Percentiles rank a stretch among this genome's conserved stretches.
Evolutionary conservation across 2,797 vertebrate species (phyloP).

Genomic region (Hapalemur alaotrensis): DNA sequence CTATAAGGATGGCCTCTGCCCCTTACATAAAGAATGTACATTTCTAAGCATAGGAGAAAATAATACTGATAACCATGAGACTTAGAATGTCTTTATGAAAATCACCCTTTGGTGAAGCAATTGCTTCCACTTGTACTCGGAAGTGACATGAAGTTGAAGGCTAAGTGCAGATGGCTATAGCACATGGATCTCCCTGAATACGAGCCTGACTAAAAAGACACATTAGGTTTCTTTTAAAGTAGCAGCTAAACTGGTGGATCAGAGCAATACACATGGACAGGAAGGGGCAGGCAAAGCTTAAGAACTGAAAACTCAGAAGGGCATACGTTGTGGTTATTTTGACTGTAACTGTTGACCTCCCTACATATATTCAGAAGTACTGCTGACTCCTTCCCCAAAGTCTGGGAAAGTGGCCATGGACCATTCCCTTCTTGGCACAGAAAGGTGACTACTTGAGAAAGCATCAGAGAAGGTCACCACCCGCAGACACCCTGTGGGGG

Average conservation of each 20-base stretch:
- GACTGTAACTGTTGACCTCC: background rate
- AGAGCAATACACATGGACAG: rapidly evolving
- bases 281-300: background rate
- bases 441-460: background rate
- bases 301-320: background rate
- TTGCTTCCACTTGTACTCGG: background rate
- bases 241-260: constrained; percentile 47
- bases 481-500: rapidly evolving
- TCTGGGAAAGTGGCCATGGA: background rate
- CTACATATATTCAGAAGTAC: background rate
- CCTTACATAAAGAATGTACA: constrained; percentile 88
- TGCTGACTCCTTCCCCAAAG: background rate
- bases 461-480: background rate
- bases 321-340: rapidly evolving
- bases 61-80: constrained; percentile 72
- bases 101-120: background rate
- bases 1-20: constrained; percentile 84
- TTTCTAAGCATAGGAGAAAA: constrained; percentile 81
- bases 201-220: constrained; percentile 54
- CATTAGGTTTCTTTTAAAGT: constrained; percentile 65
- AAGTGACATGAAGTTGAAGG: constrained; percentile 39
- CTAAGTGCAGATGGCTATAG: constrained; percentile 21
- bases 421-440: background rate
- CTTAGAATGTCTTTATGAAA: constrained; percentile 34
- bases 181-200: background rate